A percentile compares a stretch with the other conserved stretches of the same genome.
These are phyloP conservation scores for Manis javanica DNA, from an alignment of 2,797 vertebrate species.

Conservation along the genomic window DNA sequence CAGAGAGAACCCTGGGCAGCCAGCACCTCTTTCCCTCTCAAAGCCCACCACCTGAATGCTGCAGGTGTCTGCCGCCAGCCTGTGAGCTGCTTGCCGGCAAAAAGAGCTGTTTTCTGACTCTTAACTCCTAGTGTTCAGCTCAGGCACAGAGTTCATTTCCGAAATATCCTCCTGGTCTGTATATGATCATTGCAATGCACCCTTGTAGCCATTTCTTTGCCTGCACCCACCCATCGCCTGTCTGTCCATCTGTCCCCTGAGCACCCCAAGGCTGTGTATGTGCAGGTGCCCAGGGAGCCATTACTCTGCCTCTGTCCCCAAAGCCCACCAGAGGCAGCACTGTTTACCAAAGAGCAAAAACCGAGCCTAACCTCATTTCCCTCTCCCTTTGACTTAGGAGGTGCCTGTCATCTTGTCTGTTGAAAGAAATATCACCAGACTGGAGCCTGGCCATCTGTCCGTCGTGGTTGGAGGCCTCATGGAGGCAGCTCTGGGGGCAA, in stretches of 20 bases:
- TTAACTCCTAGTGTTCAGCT: not conserved
- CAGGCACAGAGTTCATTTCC: not conserved
- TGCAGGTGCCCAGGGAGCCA: accelerated
- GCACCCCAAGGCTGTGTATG: not conserved
- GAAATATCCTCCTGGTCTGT: not conserved
- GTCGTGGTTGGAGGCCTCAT: constrained; percentile 88
- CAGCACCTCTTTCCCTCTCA: not conserved
- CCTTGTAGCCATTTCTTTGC: not conserved
- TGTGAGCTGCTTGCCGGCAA: not conserved
- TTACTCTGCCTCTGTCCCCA: not conserved
- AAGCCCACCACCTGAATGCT: not conserved
- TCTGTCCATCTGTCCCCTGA: not conserved
- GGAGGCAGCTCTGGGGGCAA: constrained; percentile 83
- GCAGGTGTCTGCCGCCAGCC: not conserved
- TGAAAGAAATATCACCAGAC: constrained; percentile 86
- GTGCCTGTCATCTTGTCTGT: constrained; percentile 88
- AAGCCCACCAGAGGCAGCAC: not conserved
- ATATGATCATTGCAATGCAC: not conserved
- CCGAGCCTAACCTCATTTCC: constrained; percentile 30
- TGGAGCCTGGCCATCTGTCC: constrained; percentile 80
- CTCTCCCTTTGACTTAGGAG: constrained; percentile 87
- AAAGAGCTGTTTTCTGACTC: not conserved
- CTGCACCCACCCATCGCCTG: not conserved
- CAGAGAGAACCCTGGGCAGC: not conserved
- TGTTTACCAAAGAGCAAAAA: not conserved